Conservation (phyloP, 2,888 invertebrate species). For the Rutpela maculata region DNA sequence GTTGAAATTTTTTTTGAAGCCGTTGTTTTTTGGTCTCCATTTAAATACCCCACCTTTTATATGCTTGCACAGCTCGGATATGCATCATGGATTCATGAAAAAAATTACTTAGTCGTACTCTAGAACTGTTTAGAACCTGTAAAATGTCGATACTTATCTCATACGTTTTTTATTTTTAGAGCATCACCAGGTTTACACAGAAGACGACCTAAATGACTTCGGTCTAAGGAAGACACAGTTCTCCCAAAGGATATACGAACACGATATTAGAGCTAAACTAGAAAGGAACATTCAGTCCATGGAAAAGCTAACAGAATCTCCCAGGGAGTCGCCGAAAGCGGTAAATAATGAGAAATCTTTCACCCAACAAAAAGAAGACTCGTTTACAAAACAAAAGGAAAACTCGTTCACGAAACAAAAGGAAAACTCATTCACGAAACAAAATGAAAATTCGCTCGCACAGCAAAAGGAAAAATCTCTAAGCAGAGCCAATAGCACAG, state of each 20-base stretch:
- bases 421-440: constrained; percentile 30
- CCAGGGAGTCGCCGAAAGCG: constrained; percentile 47
- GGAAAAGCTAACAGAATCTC: constrained; percentile 55
- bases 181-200: constrained; percentile 79
- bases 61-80: no score
- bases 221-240: constrained; percentile 84
- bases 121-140: no score
- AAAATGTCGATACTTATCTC: not conserved
- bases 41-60: no score
- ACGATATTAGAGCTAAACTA: constrained; percentile 71
- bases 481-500: constrained; percentile 72
- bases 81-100: no score
- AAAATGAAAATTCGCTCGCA: constrained; percentile 22
- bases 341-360: constrained; percentile 43
- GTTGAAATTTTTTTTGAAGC: no score
- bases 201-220: constrained; percentile 81
- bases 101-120: no score
- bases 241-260: constrained; percentile 79
- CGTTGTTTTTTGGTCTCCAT: no score
- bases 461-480: constrained; percentile 21
- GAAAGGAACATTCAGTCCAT: constrained; percentile 50
- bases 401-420: constrained; percentile 55
- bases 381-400: constrained; percentile 41
- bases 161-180: constrained; percentile 73
- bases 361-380: constrained; percentile 42